Percentiles rank a stretch among this genome's conserved stretches.
Conservation (phyloP, 1,140 invertebrate genomes). For the Pristionchus pacificus region DNA sequence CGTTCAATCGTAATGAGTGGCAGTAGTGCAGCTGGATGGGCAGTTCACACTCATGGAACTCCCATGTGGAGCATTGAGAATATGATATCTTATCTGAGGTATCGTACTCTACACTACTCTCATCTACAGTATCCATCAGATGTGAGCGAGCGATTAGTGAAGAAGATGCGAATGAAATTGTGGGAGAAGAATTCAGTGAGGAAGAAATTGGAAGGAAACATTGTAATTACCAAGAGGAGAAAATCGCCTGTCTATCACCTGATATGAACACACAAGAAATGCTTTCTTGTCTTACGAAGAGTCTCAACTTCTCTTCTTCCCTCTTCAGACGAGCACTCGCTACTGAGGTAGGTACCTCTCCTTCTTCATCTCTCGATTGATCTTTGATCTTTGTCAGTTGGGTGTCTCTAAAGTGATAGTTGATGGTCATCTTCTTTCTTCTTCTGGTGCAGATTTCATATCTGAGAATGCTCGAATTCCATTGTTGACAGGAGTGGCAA, state of each 20-base stretch:
- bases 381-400: slow-evolving; percentile 30
- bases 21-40: slow-evolving; percentile 52
- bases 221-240: slow-evolving; percentile 51
- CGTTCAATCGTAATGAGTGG: slow-evolving; percentile 52
- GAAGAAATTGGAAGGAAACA: slow-evolving; percentile 29
- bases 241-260: slow-evolving; percentile 34
- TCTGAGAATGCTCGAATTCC: slow-evolving; percentile 45
- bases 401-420: slow-evolving; percentile 58
- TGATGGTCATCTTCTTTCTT: slow-evolving; percentile 47
- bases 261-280: slow-evolving; percentile 41
- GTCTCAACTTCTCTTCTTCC: slow-evolving; percentile 53
- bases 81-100: slow-evolving; percentile 45
- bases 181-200: slow-evolving; percentile 39
- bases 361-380: background rate
- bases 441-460: slow-evolving; percentile 41
- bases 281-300: slow-evolving; percentile 47
- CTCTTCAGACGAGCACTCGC: slow-evolving; percentile 51
- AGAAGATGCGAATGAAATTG: slow-evolving; percentile 45
- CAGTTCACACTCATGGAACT: slow-evolving; percentile 47
- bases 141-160: slow-evolving; percentile 52
- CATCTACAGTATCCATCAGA: slow-evolving; percentile 20
- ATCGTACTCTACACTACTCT: background rate
- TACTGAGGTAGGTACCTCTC: slow-evolving; percentile 38
- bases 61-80: slow-evolving; percentile 51
- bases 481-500: slow-evolving; percentile 53